These are phyloP conservation scores for Cryptotis parvus DNA, from an alignment of 2,113 vertebrate species.

Conservation along the genomic window DNA sequence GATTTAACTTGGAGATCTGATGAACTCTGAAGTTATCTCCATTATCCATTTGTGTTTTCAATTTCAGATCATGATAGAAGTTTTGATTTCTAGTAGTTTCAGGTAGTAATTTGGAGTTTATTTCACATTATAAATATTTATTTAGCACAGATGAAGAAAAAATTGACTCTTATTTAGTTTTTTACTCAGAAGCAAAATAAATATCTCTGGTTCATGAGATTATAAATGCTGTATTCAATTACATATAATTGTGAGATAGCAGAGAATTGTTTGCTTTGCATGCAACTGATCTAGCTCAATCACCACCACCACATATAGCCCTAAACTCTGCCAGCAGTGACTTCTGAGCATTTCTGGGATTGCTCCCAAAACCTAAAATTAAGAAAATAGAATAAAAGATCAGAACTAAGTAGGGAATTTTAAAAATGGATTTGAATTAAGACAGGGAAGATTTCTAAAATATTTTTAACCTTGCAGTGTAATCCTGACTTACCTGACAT, in stretches of 20 bases:
- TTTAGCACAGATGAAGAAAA: background rate
- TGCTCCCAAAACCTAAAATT: no score
- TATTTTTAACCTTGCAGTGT: background rate
- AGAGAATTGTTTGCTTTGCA: no score
- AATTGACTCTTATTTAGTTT: background rate
- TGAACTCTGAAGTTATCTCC: background rate
- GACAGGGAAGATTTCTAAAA: background rate
- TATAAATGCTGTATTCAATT: conserved; percentile 10
- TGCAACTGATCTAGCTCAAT: no score
- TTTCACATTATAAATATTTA: background rate
- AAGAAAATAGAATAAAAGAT: no score
- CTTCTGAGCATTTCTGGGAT: no score
- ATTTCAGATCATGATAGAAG: conserved; percentile 25
- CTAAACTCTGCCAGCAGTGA: no score
- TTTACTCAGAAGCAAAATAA: conserved; percentile 17
- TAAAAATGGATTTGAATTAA: background rate
- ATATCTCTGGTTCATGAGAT: background rate
- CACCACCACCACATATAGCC: no score
- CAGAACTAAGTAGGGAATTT: background rate
- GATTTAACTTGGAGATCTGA: background rate
- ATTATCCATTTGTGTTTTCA: background rate
- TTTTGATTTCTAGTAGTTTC: background rate
- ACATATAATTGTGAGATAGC: background rate
- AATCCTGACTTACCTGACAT: background rate
- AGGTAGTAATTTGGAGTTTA: background rate